A percentile compares a stretch with the other conserved stretches of the same genome.
Evolutionary conservation across 2,888 invertebrate species (phyloP).

Genomic region (Monopis laevigella): DNA sequence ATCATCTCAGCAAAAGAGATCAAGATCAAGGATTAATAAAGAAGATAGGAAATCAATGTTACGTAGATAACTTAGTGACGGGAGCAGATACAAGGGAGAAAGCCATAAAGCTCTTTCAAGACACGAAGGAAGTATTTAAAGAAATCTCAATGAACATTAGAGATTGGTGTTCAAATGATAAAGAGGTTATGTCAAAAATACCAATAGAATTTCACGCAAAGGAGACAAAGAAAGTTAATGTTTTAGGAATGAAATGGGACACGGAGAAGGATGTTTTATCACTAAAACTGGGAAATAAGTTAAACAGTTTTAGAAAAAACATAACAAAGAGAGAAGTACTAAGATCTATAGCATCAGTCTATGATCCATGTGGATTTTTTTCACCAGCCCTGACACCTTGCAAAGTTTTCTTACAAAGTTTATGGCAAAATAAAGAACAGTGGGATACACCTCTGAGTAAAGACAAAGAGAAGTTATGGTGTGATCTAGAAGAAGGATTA

Average conservation of each 20-base stretch:
- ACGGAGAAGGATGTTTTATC: constrained; percentile 10
- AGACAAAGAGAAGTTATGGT: not conserved
- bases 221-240: constrained; percentile 4
- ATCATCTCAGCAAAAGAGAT: constrained; percentile 13
- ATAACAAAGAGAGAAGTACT: constrained; percentile 9
- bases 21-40: not conserved
- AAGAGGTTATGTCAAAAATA: constrained; percentile 10
- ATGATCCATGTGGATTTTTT: constrained; percentile 8
- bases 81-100: not conserved
- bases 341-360: constrained; percentile 3
- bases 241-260: constrained; percentile 15
- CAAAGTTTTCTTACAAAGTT: constrained; percentile 8
- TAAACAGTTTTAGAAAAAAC: constrained; percentile 3
- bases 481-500: not conserved
- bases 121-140: not conserved
- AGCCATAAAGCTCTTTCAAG: not conserved
- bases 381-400: not conserved
- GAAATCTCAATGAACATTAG: constrained; percentile 3
- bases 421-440: constrained; percentile 3
- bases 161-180: constrained; percentile 16
- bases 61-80: constrained; percentile 13
- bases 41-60: constrained; percentile 14
- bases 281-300: constrained; percentile 9
- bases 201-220: constrained; percentile 8
- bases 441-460: constrained; percentile 4